Evolutionary conservation across 2,113 vertebrate genomes (phyloP).

Genomic region (Caranx melampygus): DNA sequence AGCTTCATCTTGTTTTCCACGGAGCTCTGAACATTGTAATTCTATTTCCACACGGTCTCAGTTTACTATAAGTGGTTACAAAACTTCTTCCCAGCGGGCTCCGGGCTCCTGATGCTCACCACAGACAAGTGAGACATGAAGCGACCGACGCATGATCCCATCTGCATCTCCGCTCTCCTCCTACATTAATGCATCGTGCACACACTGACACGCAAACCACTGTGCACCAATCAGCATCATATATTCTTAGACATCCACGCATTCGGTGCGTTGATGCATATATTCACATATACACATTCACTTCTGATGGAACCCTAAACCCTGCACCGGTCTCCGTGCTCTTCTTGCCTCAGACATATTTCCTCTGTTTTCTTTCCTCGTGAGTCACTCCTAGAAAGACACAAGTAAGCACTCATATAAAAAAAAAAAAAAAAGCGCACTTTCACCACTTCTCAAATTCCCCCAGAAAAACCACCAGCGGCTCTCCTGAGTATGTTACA

Average conservation of each 20-base stretch:
- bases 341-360: background rate
- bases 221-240: background rate
- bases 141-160: background rate
- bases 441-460: constrained; percentile 36
- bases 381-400: constrained; percentile 20
- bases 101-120: constrained; percentile 1
- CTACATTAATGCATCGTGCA: background rate
- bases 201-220: background rate
- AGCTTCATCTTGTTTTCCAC: constrained; percentile 28
- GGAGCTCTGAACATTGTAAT: constrained; percentile 24
- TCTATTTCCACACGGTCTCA: constrained; percentile 41
- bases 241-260: background rate
- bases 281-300: background rate
- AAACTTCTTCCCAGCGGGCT: constrained; percentile 24
- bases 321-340: background rate
- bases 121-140: constrained; percentile 1
- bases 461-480: constrained; percentile 29
- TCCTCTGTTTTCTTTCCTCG: background rate
- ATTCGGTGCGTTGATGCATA: background rate
- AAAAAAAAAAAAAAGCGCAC: constrained; percentile 19
- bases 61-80: constrained; percentile 44
- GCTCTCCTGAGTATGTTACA: constrained; percentile 47
- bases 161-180: background rate
- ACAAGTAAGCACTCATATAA: constrained; percentile 7
- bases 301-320: background rate